Evolutionary conservation across 2,888 invertebrate genomes (phyloP), one percentile per base, ranked within the genome.

Genomic region (Aleiodes leptofemur): DNA sequence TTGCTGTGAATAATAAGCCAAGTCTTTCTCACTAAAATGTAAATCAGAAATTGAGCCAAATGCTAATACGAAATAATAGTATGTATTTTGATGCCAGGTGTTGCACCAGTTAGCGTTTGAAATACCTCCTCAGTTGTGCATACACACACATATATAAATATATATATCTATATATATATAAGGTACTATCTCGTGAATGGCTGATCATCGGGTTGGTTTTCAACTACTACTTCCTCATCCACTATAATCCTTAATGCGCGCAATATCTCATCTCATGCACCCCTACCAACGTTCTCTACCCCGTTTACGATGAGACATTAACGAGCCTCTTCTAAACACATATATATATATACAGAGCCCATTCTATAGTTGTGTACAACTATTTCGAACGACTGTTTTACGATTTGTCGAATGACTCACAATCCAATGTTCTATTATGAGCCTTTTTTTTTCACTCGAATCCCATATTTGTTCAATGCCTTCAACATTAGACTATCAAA

Each of bases 1-100:
- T 71, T 23, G 43, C 72, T 11, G 56, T 74, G 77, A 77, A 77
- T 79, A 79, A 79, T 74, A 76, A 76, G 59, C 57, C 50, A 8
- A 53, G 34, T 64, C 23, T 13, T 13, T 23, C 31, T n/a, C 59
- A 59, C 59, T 59, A 13, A 14, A 59, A 34, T 13, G 59, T 31
- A 34, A 34, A 59, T 4, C 34, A 59, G 64, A 48, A 64, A 64
- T 48, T 48, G 64, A 48, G 64, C 48, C 14, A 48, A 64, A 64
- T 23, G 43, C 9, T 43, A 43, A 61, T 61, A 2, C 14, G n/a
- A n/a, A 14, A 9, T n/a, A 23, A 13, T 29, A 34, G 31, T 31
- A 59, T n/a, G 59, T 7, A 31, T 59, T 31, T 59, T n/a, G 31
- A 59, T 34, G 59, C 59, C 59, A 59, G 59, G 59, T 59, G 59